phyloP scores from a whole-genome alignment of 2,113 vertebrate genomes.

The Ctenomys sociabilis region DNA sequence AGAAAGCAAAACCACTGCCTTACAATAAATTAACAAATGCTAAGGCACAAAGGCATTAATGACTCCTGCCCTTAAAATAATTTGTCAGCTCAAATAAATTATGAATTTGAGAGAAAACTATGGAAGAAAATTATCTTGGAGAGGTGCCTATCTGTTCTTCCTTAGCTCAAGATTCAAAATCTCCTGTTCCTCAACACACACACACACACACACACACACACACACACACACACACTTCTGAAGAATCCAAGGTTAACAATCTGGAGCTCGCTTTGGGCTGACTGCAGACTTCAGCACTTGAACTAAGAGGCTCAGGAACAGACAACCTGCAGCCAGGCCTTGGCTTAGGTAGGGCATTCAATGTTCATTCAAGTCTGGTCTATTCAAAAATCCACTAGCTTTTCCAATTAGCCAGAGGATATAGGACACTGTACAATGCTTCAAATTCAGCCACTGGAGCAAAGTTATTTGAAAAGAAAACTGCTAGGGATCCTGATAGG shows the following conservation, averaged over 20 bases:
- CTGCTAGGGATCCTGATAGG: not conserved
- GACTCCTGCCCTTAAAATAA: not conserved
- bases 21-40: slow-evolving; percentile 23
- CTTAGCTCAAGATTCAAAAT: not conserved
- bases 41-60: not conserved
- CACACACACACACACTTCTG: not conserved
- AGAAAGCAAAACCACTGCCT: slow-evolving; percentile 7
- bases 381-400: slow-evolving; percentile 45
- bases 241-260: slow-evolving; percentile 38
- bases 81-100: slow-evolving; percentile 21
- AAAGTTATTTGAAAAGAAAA: slow-evolving; percentile 58
- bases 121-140: not conserved
- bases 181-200: too few species aligned
- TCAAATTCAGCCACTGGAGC: slow-evolving; percentile 54
- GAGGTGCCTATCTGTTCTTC: not conserved
- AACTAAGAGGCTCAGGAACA: slow-evolving; percentile 54
- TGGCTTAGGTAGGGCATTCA: slow-evolving; percentile 10
- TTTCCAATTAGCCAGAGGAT: slow-evolving; percentile 65
- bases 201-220: not conserved
- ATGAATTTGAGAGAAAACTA: slow-evolving; percentile 1
- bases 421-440: slow-evolving; percentile 45
- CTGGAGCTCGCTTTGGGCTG: slow-evolving; percentile 32
- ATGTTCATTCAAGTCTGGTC: slow-evolving; percentile 65
- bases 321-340: slow-evolving; percentile 30
- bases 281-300: slow-evolving; percentile 52